phyloP scores from a whole-genome alignment of 2,797 vertebrate genomes.

The Squalus acanthias region DNA sequence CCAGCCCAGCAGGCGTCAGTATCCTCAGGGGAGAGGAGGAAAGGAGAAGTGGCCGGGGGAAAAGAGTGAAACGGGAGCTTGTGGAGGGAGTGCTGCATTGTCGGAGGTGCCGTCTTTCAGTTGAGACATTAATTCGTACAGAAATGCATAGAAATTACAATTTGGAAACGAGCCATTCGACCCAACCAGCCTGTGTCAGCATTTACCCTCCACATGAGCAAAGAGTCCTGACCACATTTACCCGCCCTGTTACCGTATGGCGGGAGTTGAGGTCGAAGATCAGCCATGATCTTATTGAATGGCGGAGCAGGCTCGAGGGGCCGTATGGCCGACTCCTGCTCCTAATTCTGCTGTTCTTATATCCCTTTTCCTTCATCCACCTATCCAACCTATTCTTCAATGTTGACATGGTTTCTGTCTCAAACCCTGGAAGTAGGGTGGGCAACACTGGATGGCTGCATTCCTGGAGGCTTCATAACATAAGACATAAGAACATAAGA shows the following conservation, averaged over 20 bases:
- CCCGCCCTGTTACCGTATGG: not conserved
- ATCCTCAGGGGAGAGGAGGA: not conserved
- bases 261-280: no score
- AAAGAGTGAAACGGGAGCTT: not conserved
- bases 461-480: not conserved
- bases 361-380: not conserved
- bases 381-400: not conserved
- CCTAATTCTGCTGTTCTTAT: not conserved
- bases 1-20: not conserved
- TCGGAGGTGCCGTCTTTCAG: no score
- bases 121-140: no score
- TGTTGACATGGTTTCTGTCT: not conserved
- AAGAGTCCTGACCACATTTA: not conserved
- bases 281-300: no score
- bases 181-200: not conserved
- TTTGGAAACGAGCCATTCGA: no score
- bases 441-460: not conserved
- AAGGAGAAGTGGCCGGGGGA: not conserved
- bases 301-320: no score
- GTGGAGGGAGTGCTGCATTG: not conserved
- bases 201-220: not conserved
- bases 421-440: not conserved
- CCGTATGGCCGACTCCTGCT: no score
- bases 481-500: no score
- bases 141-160: no score